Percentiles rank a stretch among this genome's conserved stretches.
Evolutionary conservation across 2,888 invertebrate species (phyloP).

Genomic region (Chrysolina americana): DNA sequence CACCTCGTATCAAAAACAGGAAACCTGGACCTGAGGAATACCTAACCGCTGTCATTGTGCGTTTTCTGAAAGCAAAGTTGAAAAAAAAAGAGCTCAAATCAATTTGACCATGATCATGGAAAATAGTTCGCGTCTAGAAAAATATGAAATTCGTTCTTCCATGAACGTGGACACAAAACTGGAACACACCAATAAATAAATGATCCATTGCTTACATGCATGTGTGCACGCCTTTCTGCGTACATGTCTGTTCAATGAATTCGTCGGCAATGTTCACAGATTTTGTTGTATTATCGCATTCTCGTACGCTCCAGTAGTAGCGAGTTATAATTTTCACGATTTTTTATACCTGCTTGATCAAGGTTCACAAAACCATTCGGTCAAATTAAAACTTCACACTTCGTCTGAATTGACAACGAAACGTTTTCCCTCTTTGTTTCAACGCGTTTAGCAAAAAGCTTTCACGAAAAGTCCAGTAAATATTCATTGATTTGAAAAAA

Average conservation of each 20-base stretch:
- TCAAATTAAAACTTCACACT: conserved; percentile 43
- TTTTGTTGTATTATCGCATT: conserved; percentile 17
- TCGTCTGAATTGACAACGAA: conserved; percentile 34
- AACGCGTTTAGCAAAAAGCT: conserved; percentile 32
- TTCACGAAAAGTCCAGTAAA: not conserved
- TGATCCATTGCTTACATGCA: conserved; percentile 44
- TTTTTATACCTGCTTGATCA: conserved; percentile 54
- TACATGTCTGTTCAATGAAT: conserved; percentile 36
- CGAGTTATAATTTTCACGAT: conserved; percentile 43
- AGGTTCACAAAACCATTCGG: conserved; percentile 44
- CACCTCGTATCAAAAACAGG: no score
- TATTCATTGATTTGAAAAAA: no score
- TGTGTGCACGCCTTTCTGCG: conserved; percentile 38
- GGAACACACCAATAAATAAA: conserved; percentile 35
- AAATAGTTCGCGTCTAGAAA: conserved; percentile 15
- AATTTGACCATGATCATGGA: conserved; percentile 1
- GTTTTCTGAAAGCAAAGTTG: no score
- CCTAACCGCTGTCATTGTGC: no score
- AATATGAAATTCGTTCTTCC: conserved; percentile 33
- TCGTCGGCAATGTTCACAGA: conserved; percentile 29
- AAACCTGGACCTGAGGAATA: no score
- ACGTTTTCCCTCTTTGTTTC: conserved; percentile 36
- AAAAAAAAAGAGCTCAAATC: not conserved
- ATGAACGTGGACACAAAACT: conserved; percentile 37
- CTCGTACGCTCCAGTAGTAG: not conserved